A percentile compares a stretch with the other conserved stretches of the same genome.
Conservation (phyloP, 2,888 invertebrate species). For the Steromphala cineraria region DNA sequence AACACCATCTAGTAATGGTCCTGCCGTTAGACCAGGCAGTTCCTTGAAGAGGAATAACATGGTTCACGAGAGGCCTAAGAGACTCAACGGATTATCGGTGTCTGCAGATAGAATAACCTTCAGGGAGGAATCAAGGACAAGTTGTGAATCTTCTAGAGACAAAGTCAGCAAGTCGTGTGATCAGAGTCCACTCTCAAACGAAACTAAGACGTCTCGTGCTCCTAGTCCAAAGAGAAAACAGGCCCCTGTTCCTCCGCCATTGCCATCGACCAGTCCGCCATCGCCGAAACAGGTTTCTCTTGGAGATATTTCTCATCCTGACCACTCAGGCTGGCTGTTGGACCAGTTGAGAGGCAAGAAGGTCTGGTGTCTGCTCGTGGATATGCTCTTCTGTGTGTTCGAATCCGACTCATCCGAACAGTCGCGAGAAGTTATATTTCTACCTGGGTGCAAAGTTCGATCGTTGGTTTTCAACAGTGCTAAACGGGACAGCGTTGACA, state of each 20-base stretch:
- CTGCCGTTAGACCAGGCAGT: background rate
- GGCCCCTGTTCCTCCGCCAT: constrained; percentile 4
- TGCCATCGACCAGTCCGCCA: background rate
- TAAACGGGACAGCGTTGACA: constrained; percentile 39
- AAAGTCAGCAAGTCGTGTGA: background rate
- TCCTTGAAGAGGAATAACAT: background rate
- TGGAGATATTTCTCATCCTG: constrained; percentile 53
- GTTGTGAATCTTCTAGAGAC: background rate
- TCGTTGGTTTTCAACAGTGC: constrained; percentile 58
- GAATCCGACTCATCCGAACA: constrained; percentile 47
- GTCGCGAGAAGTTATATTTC: constrained; percentile 54
- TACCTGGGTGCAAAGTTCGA: constrained; percentile 61
- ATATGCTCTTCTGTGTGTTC: constrained; percentile 65
- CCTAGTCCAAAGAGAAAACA: background rate
- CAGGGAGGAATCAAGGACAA: background rate
- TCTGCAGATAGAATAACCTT: background rate
- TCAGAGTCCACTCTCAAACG: background rate
- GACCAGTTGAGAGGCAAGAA: constrained; percentile 48
- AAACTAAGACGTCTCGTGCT: too few relatives aligned
- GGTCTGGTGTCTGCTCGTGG: constrained; percentile 63
- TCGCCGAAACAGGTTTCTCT: constrained; percentile 45
- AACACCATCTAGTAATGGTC: background rate
- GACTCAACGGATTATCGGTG: background rate
- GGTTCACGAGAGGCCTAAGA: background rate
- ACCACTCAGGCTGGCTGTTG: constrained; percentile 62